Evolutionary conservation across 2,797 vertebrate species (phyloP).

Genomic region (Falco naumanni): DNA sequence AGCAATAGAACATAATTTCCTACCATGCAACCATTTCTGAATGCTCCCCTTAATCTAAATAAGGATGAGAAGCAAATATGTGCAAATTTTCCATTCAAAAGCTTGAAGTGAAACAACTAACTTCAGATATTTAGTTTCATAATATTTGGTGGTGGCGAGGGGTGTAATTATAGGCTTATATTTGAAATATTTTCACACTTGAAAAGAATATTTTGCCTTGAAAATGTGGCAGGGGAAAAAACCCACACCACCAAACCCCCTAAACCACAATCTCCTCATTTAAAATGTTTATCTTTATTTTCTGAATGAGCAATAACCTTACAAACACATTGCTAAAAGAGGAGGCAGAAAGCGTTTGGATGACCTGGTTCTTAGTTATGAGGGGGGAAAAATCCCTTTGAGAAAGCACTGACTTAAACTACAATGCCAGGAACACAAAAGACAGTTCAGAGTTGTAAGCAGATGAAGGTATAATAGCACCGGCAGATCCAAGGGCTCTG

Average conservation of each 20-base stretch:
- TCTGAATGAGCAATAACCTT: neutral
- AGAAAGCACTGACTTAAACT: neutral
- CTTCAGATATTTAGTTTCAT: neutral
- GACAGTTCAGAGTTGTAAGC: neutral
- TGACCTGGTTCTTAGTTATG: neutral
- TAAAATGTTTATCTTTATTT: neutral
- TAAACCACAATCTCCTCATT: neutral
- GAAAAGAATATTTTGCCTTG: neutral
- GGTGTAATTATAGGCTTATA: neutral
- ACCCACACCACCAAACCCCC: neutral
- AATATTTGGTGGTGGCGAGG: no score
- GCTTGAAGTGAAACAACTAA: neutral
- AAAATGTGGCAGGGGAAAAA: neutral
- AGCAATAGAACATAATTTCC: neutral
- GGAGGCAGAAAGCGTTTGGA: neutral
- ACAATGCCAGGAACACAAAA: neutral
- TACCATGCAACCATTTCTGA: neutral
- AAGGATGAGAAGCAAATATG: neutral
- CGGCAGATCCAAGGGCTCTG: neutral
- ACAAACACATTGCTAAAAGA: neutral
- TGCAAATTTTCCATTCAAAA: neutral
- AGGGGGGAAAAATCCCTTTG: accelerated
- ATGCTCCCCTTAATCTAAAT: neutral
- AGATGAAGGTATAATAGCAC: neutral
- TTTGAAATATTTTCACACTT: neutral